Conservation (phyloP, 2,113 vertebrate species). For the Rhinogobius similis region DNA sequence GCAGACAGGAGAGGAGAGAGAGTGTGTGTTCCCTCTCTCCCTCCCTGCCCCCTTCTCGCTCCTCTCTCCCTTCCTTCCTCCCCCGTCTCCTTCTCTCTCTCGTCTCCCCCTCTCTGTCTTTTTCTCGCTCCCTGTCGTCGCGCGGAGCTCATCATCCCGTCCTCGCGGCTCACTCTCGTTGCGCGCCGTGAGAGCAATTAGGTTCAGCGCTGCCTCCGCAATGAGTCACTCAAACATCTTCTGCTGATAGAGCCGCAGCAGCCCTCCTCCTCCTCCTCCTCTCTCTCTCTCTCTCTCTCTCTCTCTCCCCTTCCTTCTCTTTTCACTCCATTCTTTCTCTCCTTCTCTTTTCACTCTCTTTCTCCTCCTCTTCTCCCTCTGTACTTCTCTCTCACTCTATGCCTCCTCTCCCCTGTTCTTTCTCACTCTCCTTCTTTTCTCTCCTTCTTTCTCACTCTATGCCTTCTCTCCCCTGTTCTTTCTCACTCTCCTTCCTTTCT, state of each 20-base stretch:
- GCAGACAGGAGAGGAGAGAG: no score
- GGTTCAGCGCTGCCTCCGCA: constrained; percentile 70
- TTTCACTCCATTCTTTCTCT: background rate
- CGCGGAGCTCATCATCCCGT: constrained; percentile 28
- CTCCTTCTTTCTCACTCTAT: no score
- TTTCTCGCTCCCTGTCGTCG: no score
- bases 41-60: no score
- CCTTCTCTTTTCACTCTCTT: constrained; percentile 5
- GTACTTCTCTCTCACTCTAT: no score
- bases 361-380: background rate
- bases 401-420: no score
- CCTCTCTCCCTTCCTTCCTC: background rate
- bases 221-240: constrained; percentile 73
- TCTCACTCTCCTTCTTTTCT: no score
- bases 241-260: constrained; percentile 52
- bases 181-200: constrained; percentile 69
- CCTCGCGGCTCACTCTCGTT: constrained; percentile 58
- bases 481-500: no score
- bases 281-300: background rate
- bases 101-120: background rate
- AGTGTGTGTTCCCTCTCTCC: no score
- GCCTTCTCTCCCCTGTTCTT: background rate
- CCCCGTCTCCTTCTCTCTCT: background rate
- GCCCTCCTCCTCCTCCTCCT: constrained; percentile 3
- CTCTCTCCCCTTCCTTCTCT: constrained; percentile 7